Conservation (phyloP, 2,888 invertebrate species). For the Acleris emargana region DNA sequence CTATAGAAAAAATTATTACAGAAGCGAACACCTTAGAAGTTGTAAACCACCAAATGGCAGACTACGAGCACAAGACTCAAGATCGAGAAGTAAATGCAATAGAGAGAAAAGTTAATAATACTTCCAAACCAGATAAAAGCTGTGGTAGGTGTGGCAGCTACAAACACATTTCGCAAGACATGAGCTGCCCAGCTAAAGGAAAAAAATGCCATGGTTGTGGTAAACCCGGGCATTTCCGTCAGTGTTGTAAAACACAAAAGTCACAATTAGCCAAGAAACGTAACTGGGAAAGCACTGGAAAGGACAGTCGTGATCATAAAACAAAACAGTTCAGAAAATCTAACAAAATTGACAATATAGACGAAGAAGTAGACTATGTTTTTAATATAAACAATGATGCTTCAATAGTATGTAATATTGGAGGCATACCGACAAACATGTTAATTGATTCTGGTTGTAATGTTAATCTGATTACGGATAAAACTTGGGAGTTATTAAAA, state of each 20-base stretch:
- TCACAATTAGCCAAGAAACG: not conserved
- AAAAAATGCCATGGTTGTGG: slow-evolving; percentile 27
- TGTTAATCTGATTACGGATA: slow-evolving; percentile 37
- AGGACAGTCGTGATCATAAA: slow-evolving; percentile 1
- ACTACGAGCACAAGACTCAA: slow-evolving; percentile 10
- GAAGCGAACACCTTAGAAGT: slow-evolving; percentile 32
- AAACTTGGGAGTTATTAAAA: not conserved
- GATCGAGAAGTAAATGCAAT: not conserved
- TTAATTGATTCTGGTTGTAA: slow-evolving; percentile 43
- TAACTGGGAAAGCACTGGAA: not conserved
- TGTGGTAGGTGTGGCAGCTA: slow-evolving; percentile 21
- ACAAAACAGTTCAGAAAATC: not conserved
- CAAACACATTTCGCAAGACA: slow-evolving; percentile 4
- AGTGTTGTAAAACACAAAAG: slow-evolving; percentile 19
- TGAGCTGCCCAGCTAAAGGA: slow-evolving; percentile 15
- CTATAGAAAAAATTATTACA: slow-evolving; percentile 12
- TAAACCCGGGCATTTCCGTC: slow-evolving; percentile 31
- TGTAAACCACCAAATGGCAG: slow-evolving; percentile 24
- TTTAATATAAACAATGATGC: slow-evolving; percentile 38
- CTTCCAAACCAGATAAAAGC: too few species aligned
- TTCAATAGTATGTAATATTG: slow-evolving; percentile 40
- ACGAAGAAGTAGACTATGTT: slow-evolving; percentile 34
- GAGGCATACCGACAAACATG: slow-evolving; percentile 42
- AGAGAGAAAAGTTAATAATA: too few species aligned
- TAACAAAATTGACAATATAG: not conserved